Evolutionary conservation across 1,140 invertebrate genomes (phyloP).

Genomic region (Frieseomelitta varia): DNA sequence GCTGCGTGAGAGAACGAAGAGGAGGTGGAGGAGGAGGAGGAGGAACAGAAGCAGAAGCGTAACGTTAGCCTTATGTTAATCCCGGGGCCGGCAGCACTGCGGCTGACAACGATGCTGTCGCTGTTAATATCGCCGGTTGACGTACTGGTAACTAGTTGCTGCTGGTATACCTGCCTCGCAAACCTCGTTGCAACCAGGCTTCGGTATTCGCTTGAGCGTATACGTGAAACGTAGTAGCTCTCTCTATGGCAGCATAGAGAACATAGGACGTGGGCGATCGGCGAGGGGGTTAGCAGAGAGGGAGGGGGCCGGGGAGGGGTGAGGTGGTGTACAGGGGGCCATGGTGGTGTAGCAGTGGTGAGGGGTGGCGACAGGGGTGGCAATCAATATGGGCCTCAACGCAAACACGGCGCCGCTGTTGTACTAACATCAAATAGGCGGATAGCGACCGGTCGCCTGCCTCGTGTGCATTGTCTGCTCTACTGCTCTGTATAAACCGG

Average conservation of each 20-base stretch:
- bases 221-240: constrained; percentile 65
- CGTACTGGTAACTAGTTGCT: constrained; percentile 76
- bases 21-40: background rate
- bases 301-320: constrained; percentile 4
- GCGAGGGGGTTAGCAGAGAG: constrained; percentile 8
- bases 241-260: constrained; percentile 64
- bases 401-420: constrained; percentile 82
- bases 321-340: constrained; percentile 30
- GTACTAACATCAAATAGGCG: constrained; percentile 83
- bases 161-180: constrained; percentile 73
- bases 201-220: constrained; percentile 24
- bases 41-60: constrained; percentile 1
- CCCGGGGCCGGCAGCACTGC: constrained; percentile 73
- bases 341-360: constrained; percentile 68
- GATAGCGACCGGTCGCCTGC: constrained; percentile 79
- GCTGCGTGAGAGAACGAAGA: constrained; percentile 52
- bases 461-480: constrained; percentile 76
- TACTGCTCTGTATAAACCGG: constrained; percentile 75
- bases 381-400: constrained; percentile 83
- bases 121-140: constrained; percentile 80
- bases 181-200: constrained; percentile 59
- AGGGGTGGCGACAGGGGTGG: constrained; percentile 79
- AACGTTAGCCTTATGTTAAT: constrained; percentile 76
- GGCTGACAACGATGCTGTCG: constrained; percentile 78
- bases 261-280: constrained; percentile 38